Base-by-base conservation (phyloP, 2,113 vertebrate species). In the Rhabdornis inornatus region DNA sequence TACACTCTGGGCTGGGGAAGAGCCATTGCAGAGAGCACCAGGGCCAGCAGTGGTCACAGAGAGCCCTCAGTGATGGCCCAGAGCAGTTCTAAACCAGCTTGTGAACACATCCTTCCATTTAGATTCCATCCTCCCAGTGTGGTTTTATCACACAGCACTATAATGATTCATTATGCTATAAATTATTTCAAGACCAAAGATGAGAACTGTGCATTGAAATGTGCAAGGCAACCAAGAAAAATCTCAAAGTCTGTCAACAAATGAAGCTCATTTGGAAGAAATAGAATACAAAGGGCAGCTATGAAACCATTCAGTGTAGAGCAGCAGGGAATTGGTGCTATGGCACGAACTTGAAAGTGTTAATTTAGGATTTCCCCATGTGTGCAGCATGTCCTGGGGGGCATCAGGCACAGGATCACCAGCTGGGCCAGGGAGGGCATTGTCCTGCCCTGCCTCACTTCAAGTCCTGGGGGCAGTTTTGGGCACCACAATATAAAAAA, bases 161-260 rank as follows among this genome's bases (percentile, higher is more conserved):
- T 37, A 90, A 88, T 20, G 31, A 82, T 83, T 89, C 93, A 89
- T 89, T 75, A 71, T 6, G 39, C 52, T 78, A 57, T 89, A 93
- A 95, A 94, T 93, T 80, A 90, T 88, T 83, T 90, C 70, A 90
- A 95, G 83, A 92, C 83, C 76, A 81, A 89, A 92, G 72, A 70
- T 4, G 2, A 64, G 68, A 87, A 78, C 37, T 40, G 52, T 30
- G 79, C 76, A 82, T 53, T 92, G 76, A 93, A 93, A 94, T 8
- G 31, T 14, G 5, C 42, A 61, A 75, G 42, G 50, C 50, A 77
- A 81, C 76, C 83, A 94, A 68, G 85, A 95, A 95, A 93, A 92
- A 95, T 68, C 90, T 87, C 72, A 57, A 61, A 78, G 87, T 87
- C 93, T 92, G 88, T 96, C 94, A 92, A 93, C 90, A 96, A 89